These are phyloP conservation scores for Psilopsiagon aurifrons DNA, from an alignment of 2,113 vertebrate species.

Conservation along the genomic window DNA sequence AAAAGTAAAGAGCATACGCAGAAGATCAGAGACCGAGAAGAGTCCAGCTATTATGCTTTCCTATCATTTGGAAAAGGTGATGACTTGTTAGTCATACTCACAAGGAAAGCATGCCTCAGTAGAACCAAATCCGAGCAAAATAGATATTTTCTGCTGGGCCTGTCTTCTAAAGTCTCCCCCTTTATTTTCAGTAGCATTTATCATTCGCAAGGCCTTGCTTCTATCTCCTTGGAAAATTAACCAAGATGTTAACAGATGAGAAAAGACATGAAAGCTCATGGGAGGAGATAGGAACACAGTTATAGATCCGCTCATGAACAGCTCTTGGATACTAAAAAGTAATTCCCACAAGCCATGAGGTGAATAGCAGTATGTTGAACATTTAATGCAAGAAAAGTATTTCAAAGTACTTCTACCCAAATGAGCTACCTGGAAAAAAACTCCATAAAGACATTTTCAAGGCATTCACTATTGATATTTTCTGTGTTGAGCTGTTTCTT, in stretches of 20 bases:
- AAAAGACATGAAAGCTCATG: background rate
- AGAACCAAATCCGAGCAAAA: slow-evolving; percentile 53
- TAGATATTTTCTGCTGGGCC: background rate
- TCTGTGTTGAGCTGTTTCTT: background rate
- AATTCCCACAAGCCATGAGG: background rate
- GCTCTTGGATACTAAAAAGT: background rate
- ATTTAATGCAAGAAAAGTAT: background rate
- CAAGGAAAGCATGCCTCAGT: slow-evolving; percentile 7
- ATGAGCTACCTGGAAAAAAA: background rate
- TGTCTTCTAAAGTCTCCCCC: slow-evolving; percentile 12
- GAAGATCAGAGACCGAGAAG: slow-evolving; percentile 18
- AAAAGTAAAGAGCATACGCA: slow-evolving; percentile 37
- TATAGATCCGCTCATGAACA: background rate
- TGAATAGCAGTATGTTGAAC: background rate
- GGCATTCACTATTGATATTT: background rate
- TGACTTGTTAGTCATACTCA: slow-evolving; percentile 24
- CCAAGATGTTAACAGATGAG: slow-evolving; percentile 14
- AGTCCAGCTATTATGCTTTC: slow-evolving; percentile 20
- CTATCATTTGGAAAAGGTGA: slow-evolving; percentile 24
- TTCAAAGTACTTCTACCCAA: background rate
- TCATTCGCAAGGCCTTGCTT: background rate
- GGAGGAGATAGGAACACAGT: background rate
- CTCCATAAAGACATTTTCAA: background rate
- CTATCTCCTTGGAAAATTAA: slow-evolving; percentile 51
- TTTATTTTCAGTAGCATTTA: slow-evolving; percentile 53